phyloP scores from a whole-genome alignment of 37 sponge, comb jelly and placozoan species.

The Aphrocallistes beatrix region DNA sequence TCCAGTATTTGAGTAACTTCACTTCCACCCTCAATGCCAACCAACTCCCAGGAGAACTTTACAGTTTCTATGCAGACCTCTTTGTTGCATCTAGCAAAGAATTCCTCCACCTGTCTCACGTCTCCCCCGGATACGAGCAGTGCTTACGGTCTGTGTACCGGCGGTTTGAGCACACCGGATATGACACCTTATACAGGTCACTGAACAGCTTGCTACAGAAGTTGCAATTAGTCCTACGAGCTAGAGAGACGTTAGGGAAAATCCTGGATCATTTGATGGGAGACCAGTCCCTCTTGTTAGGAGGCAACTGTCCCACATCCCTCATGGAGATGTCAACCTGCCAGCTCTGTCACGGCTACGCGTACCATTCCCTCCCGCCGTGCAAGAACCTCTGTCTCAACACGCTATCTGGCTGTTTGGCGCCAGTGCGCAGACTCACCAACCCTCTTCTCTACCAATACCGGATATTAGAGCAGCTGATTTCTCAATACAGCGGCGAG shows the following conservation, averaged over 20 bases:
- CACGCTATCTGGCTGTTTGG: background rate
- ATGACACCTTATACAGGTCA: background rate
- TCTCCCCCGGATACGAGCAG: background rate
- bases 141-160: constrained; percentile 2
- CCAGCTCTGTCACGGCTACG: background rate
- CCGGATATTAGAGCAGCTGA: background rate
- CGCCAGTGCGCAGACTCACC: background rate
- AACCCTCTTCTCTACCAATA: background rate
- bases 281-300: background rate
- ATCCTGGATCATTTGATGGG: background rate
- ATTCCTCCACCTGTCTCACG: background rate
- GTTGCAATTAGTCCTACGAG: background rate
- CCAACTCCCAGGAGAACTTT: background rate
- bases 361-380: background rate
- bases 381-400: background rate
- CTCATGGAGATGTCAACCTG: background rate
- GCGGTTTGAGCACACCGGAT: background rate
- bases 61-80: background rate
- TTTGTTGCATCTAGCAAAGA: background rate
- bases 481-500: background rate
- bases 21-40: background rate
- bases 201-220: background rate
- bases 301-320: background rate
- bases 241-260: background rate
- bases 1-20: background rate